Percentiles rank a stretch among this genome's conserved stretches.
Evolutionary conservation across 2,888 invertebrate species (phyloP).

Genomic region (Zygothrica quintamaculata): DNA sequence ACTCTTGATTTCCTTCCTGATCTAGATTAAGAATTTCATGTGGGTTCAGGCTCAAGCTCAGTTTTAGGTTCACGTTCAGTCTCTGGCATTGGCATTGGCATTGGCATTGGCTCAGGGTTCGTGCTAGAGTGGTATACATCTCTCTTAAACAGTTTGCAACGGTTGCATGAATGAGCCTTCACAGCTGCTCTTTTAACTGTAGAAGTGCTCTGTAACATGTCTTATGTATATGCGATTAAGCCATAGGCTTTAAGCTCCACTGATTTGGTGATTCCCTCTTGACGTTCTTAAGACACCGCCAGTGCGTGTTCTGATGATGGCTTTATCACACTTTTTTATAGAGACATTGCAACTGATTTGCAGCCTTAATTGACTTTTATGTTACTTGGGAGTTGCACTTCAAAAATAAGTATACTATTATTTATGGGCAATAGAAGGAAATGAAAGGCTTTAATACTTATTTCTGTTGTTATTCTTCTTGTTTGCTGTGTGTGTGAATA

Average conservation of each 20-base stretch:
- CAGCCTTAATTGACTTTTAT: conserved; percentile 58
- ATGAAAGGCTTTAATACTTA: conserved; percentile 19
- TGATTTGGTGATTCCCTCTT: conserved; percentile 42
- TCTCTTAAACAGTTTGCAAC: background rate
- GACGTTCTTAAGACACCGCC: conserved; percentile 50
- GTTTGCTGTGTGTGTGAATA: no score
- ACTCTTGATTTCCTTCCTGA: conserved; percentile 84
- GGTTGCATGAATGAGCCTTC: conserved; percentile 42
- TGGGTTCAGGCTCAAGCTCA: conserved; percentile 49
- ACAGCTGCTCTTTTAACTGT: conserved; percentile 43
- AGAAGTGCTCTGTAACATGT: conserved; percentile 17
- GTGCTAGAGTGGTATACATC: no score
- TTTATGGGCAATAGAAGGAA: conserved; percentile 22
- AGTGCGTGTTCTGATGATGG: conserved; percentile 64
- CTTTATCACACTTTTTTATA: conserved; percentile 64
- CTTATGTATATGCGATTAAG: conserved; percentile 53
- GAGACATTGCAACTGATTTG: conserved; percentile 44
- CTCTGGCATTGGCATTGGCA: conserved; percentile 15
- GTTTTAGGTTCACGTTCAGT: conserved; percentile 22
- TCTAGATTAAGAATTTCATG: conserved; percentile 81
- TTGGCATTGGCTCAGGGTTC: no score
- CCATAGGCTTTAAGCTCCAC: conserved; percentile 53
- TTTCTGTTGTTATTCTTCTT: no score
- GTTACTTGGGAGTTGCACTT: conserved; percentile 25
- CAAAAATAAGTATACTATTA: conserved; percentile 8